Evolutionary conservation across 1,140 invertebrate species (phyloP).

Genomic region (Zaprionus lachaisei): DNA sequence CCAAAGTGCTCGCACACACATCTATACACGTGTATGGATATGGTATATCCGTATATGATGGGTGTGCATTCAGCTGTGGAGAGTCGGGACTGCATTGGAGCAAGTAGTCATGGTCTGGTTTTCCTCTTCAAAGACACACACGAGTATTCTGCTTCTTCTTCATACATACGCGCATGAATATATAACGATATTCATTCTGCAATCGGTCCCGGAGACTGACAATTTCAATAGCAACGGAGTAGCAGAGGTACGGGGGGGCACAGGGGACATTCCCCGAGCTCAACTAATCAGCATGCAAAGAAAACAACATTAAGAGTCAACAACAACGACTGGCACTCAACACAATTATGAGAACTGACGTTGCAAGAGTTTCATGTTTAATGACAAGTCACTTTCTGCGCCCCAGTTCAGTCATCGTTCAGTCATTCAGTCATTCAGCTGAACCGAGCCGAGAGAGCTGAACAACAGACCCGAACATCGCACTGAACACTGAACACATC

Average conservation of each 20-base stretch:
- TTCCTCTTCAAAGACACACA: slow-evolving; percentile 40
- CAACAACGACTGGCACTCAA: slow-evolving; percentile 79
- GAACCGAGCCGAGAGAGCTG: slow-evolving; percentile 13
- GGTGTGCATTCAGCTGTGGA: slow-evolving; percentile 35
- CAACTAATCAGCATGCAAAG: slow-evolving; percentile 83
- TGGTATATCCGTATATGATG: slow-evolving; percentile 11
- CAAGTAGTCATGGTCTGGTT: slow-evolving; percentile 50
- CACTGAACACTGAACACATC: background rate
- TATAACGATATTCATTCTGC: slow-evolving; percentile 79
- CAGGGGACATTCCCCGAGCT: slow-evolving; percentile 68
- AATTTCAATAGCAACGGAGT: slow-evolving; percentile 29
- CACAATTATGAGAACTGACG: slow-evolving; percentile 83
- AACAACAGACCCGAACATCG: slow-evolving; percentile 1
- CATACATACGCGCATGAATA: slow-evolving; percentile 31
- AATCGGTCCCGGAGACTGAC: slow-evolving; percentile 39
- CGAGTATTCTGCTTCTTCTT: slow-evolving; percentile 22
- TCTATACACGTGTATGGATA: slow-evolving; percentile 21
- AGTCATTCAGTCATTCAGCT: slow-evolving; percentile 58
- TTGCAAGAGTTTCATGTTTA: slow-evolving; percentile 82
- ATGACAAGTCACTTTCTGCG: slow-evolving; percentile 81
- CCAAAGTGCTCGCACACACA: slow-evolving; percentile 47
- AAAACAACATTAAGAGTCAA: slow-evolving; percentile 83
- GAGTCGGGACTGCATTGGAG: slow-evolving; percentile 29
- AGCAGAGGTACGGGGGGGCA: background rate
- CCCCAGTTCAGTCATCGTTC: slow-evolving; percentile 72